Evolutionary conservation across 1,140 invertebrate genomes (phyloP), one percentile per base, ranked within the genome.

Genomic region (Whitmania pigra): DNA sequence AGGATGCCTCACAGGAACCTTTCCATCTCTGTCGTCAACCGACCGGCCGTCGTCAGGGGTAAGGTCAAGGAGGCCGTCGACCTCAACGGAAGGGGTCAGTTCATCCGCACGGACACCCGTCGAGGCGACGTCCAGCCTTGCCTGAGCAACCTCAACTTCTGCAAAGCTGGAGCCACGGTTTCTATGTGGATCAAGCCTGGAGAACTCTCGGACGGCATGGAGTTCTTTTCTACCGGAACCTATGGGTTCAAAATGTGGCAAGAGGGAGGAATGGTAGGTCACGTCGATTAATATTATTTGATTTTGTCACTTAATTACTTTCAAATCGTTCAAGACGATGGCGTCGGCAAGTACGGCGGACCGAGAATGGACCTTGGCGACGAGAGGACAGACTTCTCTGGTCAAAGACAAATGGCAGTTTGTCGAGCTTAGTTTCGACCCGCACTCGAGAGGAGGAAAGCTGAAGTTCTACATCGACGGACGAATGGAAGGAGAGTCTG

Each of bases 131-230:
- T 72, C 27, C 73, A 79, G 54, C 75, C 74, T 54, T 82, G 81
- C 69, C 74, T 81, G 53, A 78, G 77, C n/a, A 80, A 82, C 71
- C 73, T 81, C 18, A 76, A 77, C 31, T 69, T 77, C n/a, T 82
- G 81, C 71, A 73, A 72, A 18, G 75, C 80, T 57, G 81, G 81
- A 54, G 57, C 80, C n/a, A 80, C 79, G 15, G 71, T 80, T 7
- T 77, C 77, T 6, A 27, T 81, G 29, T 78, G 76, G 77, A 55
- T 82, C 15, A 80, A 79, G 25, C 77, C 80, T 5, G 63, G 75
- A 36, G 67, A 73, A 15, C 76, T 81, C 11, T 67, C 69, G 6
- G 75, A 78, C n/a, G 73, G 75, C 11, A 75, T 74, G 17, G 77
- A 78, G 72, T 78, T 78, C 73, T 31, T 82, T 9, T 77, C 78